Base-by-base conservation (phyloP, 1,140 invertebrate species). In the Brachionus rotundiformis region DNA sequence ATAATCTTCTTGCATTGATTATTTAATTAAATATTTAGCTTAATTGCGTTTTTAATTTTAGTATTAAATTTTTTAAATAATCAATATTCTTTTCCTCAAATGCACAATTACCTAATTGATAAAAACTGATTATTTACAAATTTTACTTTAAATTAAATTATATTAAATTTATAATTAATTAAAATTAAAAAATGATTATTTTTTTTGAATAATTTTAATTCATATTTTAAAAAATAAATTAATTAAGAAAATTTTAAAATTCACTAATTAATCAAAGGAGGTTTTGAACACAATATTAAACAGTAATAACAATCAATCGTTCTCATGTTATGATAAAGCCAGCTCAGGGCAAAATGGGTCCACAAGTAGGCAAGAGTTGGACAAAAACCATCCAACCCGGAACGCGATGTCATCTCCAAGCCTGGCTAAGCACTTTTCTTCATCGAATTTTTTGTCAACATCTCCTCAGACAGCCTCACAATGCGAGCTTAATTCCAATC, bases 361-460 rank as follows among this genome's bases (percentile, higher is more conserved):
- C 13, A 1, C 47, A 33, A 63, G 23, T 5, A 27, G 29, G 5
- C 61, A 63, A 29, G 29, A 3, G 13, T 27, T 7, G 1, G 61
- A 63, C 10, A 31, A 63, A 27, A 63, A 25, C 29, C n/a, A 13
- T 33, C 19, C 19, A 7, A 3, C n/a, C 8, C 47, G 16, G 23
- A 54, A 54, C 10, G 16, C 47, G 4, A 3, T 63, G 61, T 63
- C 61, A n/a, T 29, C 61, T 29, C 61, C 61, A 23, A 63, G 11
- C 11, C 29, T 63, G 19, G 47, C 8, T 8, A 54, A 33, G 10
- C 11, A 29, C 11, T 63, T 7, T 36, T 68, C 63, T 8, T 68
- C 63, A 68, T 36, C 31, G 3, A 68, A 36, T 68, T 68, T 68
- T 73, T 11, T 73, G 23, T 73, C 39, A 7, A 73, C 68, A 73